phyloP scores from a whole-genome alignment of 2,797 vertebrate species.

The Ataeniobius toweri region DNA sequence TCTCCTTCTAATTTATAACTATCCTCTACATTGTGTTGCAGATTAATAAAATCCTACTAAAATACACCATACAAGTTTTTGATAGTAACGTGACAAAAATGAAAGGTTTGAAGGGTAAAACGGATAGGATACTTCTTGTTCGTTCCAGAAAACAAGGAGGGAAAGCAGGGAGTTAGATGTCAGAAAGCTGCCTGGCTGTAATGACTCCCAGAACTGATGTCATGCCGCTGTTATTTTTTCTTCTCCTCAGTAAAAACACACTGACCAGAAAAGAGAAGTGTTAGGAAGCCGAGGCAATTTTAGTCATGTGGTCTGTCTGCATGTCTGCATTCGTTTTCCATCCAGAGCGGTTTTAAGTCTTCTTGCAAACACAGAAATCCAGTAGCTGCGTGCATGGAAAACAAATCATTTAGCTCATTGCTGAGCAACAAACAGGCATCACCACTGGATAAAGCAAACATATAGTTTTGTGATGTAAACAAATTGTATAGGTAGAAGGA shows the following conservation, averaged over 20 bases:
- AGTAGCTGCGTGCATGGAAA: slow-evolving; percentile 42
- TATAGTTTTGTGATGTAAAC: not conserved
- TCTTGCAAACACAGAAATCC: slow-evolving; percentile 56
- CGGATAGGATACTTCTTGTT: slow-evolving; percentile 25
- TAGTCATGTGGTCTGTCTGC: slow-evolving; percentile 71
- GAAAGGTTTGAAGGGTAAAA: not conserved
- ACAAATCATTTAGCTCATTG: slow-evolving; percentile 31
- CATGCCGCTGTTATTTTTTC: slow-evolving; percentile 76
- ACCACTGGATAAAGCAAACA: not conserved
- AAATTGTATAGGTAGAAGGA: not conserved
- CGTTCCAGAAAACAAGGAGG: slow-evolving; percentile 24
- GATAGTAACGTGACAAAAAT: not conserved
- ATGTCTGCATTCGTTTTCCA: slow-evolving; percentile 67
- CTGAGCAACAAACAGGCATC: slow-evolving; percentile 5
- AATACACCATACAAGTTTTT: not conserved
- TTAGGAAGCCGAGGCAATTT: slow-evolving; percentile 58
- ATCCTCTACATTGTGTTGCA: not conserved
- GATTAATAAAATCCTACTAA: not conserved
- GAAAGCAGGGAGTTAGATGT: slow-evolving; percentile 71
- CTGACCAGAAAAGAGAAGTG: slow-evolving; percentile 65
- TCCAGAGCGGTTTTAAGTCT: slow-evolving; percentile 41
- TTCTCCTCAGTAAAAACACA: slow-evolving; percentile 60
- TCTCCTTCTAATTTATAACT: no score
- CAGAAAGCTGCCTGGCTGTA: slow-evolving; percentile 66
- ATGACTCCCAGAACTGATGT: slow-evolving; percentile 84